Percentiles rank a stretch among this genome's conserved stretches.
Evolutionary conservation across 2,797 vertebrate genomes (phyloP).

Genomic region (Acropternis orthonyx): DNA sequence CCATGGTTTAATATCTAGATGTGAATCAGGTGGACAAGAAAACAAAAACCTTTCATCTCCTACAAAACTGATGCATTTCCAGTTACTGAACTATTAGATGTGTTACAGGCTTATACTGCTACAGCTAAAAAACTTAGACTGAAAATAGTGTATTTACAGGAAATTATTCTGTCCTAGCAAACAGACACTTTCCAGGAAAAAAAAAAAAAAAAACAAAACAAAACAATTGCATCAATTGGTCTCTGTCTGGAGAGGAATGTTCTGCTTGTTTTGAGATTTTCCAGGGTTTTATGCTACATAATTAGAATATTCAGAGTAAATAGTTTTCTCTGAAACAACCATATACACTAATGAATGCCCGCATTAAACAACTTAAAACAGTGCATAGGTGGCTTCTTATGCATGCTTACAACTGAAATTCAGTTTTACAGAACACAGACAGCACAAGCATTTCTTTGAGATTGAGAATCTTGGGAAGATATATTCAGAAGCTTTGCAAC

Average conservation of each 20-base stretch:
- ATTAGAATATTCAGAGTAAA: background rate
- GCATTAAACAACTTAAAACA: background rate
- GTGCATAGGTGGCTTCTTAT: background rate
- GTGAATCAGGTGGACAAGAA: background rate
- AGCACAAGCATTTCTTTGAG: background rate
- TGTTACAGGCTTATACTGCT: background rate
- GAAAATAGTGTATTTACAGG: background rate
- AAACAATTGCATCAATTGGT: background rate
- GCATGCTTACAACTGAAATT: background rate
- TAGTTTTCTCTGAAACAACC: background rate
- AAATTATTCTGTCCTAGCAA: background rate
- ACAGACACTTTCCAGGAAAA: background rate
- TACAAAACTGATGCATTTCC: background rate
- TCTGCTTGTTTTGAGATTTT: background rate
- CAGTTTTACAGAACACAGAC: background rate
- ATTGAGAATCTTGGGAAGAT: background rate
- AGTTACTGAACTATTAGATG: background rate
- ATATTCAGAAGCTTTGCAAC: background rate
- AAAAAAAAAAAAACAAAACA: background rate
- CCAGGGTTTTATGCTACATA: background rate
- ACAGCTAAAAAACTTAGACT: background rate
- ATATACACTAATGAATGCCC: fast-evolving
- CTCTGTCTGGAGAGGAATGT: background rate
- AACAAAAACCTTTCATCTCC: fast-evolving
- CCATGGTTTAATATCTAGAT: background rate